Evolutionary conservation across 1,140 invertebrate species (phyloP).

Genomic region (Phenacoccus solenopsis): DNA sequence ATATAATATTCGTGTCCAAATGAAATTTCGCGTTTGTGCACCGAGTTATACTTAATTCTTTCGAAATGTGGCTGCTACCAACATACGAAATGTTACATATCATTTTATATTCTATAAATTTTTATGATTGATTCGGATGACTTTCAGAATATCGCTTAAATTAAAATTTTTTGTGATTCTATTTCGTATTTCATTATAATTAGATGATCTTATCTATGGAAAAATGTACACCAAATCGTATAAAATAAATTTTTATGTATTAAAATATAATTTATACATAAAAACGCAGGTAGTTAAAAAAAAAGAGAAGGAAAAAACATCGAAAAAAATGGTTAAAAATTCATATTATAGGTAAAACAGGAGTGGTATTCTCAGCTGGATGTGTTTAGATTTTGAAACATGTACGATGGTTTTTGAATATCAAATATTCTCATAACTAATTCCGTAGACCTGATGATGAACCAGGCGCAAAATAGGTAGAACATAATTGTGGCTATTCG

Average conservation of each 20-base stretch:
- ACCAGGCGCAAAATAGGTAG: background rate
- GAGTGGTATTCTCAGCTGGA: slow-evolving; percentile 7
- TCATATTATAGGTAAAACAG: slow-evolving; percentile 8
- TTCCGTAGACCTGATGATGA: background rate
- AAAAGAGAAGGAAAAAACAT: background rate
- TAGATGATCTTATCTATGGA: too few species aligned
- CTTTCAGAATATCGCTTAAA: too few species aligned
- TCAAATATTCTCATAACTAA: background rate
- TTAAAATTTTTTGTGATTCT: too few species aligned
- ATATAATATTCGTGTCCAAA: too few species aligned
- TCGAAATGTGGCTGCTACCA: too few species aligned
- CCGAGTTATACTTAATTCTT: too few species aligned
- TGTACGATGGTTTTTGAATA: background rate
- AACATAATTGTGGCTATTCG: background rate
- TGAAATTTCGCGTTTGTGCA: too few species aligned
- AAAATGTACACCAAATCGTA: background rate
- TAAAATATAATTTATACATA: background rate
- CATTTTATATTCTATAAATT: too few species aligned
- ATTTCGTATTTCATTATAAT: too few species aligned
- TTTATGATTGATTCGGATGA: too few species aligned
- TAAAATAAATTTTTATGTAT: background rate
- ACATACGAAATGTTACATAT: too few species aligned
- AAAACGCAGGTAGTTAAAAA: background rate
- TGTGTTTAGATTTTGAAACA: background rate
- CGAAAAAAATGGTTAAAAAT: background rate